phyloP scores from a whole-genome alignment of 2,888 invertebrate species.

The Apodemia mormo region DNA sequence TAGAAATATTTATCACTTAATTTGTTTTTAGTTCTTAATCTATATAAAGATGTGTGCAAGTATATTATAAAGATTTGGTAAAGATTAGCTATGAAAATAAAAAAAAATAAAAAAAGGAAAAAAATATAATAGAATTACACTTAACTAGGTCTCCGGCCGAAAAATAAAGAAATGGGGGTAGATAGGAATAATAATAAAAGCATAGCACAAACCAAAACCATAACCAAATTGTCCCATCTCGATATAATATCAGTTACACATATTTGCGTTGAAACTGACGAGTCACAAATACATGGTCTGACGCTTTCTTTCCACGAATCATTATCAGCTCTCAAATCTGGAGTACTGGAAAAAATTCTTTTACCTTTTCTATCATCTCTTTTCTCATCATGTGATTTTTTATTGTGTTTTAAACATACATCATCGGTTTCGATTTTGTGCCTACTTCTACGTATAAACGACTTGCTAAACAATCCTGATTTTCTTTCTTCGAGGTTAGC shows the following conservation, averaged over 20 bases:
- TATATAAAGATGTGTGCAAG: conserved; percentile 29
- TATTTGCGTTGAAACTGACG: background rate
- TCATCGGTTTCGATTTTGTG: background rate
- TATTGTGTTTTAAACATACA: conserved; percentile 2
- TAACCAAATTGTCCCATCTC: conserved; percentile 45
- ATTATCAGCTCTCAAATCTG: conserved; percentile 23
- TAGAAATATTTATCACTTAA: no score
- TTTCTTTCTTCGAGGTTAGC: conserved; percentile 23
- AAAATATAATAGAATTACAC: conserved; percentile 42
- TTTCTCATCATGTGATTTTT: conserved; percentile 11
- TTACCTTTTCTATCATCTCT: conserved; percentile 31
- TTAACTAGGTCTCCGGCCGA: conserved; percentile 44
- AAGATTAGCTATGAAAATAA: conserved; percentile 29
- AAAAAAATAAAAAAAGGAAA: conserved; percentile 28
- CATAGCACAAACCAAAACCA: conserved; percentile 45
- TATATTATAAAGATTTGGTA: no score
- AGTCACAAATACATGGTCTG: conserved; percentile 23
- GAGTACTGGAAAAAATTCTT: conserved; percentile 27
- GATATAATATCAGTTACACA: conserved; percentile 24
- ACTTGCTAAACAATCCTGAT: conserved; percentile 8
- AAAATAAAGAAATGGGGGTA: conserved; percentile 43
- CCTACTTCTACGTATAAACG: conserved; percentile 9
- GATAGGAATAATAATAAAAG: conserved; percentile 47
- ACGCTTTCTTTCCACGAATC: background rate
- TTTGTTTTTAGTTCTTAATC: no score